These are phyloP conservation scores for Athripsodes cinereus DNA, from an alignment of 2,888 invertebrate species.

Conservation along the genomic window DNA sequence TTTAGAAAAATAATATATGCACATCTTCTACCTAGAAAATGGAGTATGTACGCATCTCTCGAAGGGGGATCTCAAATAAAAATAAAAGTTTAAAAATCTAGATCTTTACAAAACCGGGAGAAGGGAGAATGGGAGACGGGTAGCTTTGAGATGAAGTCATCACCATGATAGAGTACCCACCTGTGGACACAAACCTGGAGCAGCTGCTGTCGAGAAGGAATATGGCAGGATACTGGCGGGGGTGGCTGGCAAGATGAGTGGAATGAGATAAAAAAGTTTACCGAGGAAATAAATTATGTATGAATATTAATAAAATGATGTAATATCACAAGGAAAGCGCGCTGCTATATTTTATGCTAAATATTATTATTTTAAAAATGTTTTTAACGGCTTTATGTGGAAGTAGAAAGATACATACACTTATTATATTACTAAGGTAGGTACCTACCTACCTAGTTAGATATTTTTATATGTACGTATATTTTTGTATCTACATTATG, in stretches of 20 bases:
- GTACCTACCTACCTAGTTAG: too few species aligned
- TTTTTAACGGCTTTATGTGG: neutral
- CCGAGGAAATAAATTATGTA: conserved; percentile 27
- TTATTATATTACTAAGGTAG: too few species aligned
- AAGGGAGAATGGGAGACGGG: neutral
- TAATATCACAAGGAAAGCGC: conserved; percentile 24
- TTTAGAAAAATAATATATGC: too few species aligned
- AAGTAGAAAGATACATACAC: too few species aligned
- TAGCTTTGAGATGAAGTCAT: conserved; percentile 21
- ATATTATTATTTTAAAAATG: conserved; percentile 4
- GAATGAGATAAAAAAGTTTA: conserved; percentile 24
- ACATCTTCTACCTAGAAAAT: too few species aligned
- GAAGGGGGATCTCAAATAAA: neutral
- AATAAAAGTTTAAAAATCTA: neutral
- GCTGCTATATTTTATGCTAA: conserved; percentile 26
- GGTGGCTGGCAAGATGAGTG: neutral
- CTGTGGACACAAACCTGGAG: conserved; percentile 20
- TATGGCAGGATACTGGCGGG: neutral
- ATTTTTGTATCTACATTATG: too few species aligned
- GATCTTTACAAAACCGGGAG: neutral
- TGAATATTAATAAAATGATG: conserved; percentile 27
- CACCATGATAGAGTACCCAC: conserved; percentile 24
- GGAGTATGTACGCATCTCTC: neutral
- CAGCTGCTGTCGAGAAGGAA: conserved; percentile 16
- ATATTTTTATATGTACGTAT: too few species aligned